Evolutionary conservation across 2,888 invertebrate genomes (phyloP), one percentile per base, ranked within the genome.

Genomic region (Brachylomia viminalis): DNA sequence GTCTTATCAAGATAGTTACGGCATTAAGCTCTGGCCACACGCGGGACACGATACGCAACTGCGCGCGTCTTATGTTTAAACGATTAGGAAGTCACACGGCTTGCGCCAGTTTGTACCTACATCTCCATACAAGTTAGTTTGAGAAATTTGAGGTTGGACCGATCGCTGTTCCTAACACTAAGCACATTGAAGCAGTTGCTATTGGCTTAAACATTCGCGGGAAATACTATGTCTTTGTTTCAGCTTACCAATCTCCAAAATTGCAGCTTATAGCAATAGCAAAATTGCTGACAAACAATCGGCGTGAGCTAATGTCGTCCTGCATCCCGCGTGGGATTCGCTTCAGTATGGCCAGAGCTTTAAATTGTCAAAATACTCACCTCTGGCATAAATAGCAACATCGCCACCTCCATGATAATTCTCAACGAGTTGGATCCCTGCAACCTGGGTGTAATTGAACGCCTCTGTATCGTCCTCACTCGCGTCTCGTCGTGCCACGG

Each of bases 351-450:
- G 30, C 23, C 17, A 23, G 5, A 66, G 10, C 20, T 30, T 8
- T 45, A 47, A 30, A 23, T 27, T 15, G 23, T 47, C 15, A n/a
- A 33, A 33, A 59, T 38, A 13, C 33, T n/a, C n/a, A 96, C 98
- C 98, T 93, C 96, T 97, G 47, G 99, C 99, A 94, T 98, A 99
- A 72, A 99, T 97, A 2, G 97, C 96, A 0, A 99, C 99, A 93
- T 99, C 99, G 30, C 98, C 98, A 0, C 98, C 98, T 0, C 98
- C 98, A 86, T 99, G 98, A 54, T 97, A 97, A 88, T 98, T 98
- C 92, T 98, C 98, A 85, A 97, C 97, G 7, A 97, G 97, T 82
- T 97, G 96, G 54, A 98, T 97, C 0, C 97, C 97, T 0, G 98
- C 97, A 84, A 98, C 98, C 90, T 98, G 98, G 49, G 97, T 97